Evolutionary conservation across 1,140 invertebrate species (phyloP).

Genomic region (Drosophila malerkotliana): DNA sequence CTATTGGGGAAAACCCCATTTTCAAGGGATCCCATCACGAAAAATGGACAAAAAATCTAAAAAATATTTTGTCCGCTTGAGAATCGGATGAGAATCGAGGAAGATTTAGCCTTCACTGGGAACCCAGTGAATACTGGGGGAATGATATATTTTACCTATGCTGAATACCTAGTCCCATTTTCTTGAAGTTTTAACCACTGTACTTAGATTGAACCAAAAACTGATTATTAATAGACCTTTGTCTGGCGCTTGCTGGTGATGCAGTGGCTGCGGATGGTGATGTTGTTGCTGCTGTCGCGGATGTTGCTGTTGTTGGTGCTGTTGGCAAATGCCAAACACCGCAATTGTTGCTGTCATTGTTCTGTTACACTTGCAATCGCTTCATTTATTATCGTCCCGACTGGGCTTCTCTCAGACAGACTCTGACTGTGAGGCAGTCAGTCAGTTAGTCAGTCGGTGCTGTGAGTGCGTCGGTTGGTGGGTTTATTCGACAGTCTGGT

Average conservation of each 20-base stretch:
- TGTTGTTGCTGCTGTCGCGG: constrained; percentile 26
- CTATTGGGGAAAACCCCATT: too few species aligned
- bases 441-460: constrained; percentile 30
- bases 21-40: too few species aligned
- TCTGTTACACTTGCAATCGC: constrained; percentile 82
- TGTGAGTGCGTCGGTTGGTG: constrained; percentile 28
- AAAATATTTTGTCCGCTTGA: too few species aligned
- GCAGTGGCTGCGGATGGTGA: constrained; percentile 15
- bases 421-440: constrained; percentile 24
- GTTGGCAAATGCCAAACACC: constrained; percentile 80
- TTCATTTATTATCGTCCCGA: constrained; percentile 79
- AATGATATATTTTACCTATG: neutral
- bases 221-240: constrained; percentile 82
- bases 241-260: constrained; percentile 52
- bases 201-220: constrained; percentile 62
- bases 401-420: constrained; percentile 38
- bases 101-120: too few species aligned
- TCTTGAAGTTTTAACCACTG: constrained; percentile 18
- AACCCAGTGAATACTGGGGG: too few species aligned
- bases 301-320: constrained; percentile 39
- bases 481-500: constrained; percentile 24
- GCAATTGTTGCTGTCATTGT: constrained; percentile 83
- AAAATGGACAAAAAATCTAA: too few species aligned
- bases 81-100: too few species aligned
- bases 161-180: neutral